phyloP scores from a whole-genome alignment of 1,140 invertebrate species.

The Trachymyrmex septentrionalis region DNA sequence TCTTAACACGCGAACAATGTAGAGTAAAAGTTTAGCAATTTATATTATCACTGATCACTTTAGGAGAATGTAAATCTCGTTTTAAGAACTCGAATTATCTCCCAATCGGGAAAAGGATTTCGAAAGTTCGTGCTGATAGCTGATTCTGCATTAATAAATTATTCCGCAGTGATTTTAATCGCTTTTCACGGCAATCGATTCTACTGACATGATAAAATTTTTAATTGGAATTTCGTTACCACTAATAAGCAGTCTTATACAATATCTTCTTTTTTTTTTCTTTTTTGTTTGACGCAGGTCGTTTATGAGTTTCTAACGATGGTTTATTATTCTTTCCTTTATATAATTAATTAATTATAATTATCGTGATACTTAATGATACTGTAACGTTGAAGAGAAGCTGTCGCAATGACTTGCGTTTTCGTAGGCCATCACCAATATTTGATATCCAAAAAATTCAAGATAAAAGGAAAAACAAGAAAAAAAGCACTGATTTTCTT shows the following conservation, averaged over 20 bases:
- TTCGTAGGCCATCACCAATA: background rate
- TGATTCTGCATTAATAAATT: slow-evolving; percentile 39
- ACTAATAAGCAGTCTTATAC: slow-evolving; percentile 34
- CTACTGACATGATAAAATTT: slow-evolving; percentile 21
- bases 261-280: background rate
- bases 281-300: background rate
- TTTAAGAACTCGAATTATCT: slow-evolving; percentile 9
- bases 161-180: slow-evolving; percentile 25
- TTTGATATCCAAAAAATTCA: background rate
- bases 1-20: no score
- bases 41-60: background rate
- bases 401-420: slow-evolving; percentile 6
- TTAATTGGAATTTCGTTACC: slow-evolving; percentile 40
- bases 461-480: background rate
- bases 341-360: background rate
- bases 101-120: background rate
- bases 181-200: slow-evolving; percentile 50
- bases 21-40: slow-evolving; percentile 15
- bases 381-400: background rate
- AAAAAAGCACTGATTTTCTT: background rate
- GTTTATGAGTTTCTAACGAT: background rate
- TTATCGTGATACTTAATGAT: slow-evolving; percentile 35
- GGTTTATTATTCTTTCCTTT: slow-evolving; percentile 60
- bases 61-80: slow-evolving; percentile 22
- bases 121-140: background rate